Percentiles rank a stretch among this genome's conserved stretches.
phyloP scores from a whole-genome alignment of 2,797 vertebrate species.

The Microcaecilia unicolor region DNA sequence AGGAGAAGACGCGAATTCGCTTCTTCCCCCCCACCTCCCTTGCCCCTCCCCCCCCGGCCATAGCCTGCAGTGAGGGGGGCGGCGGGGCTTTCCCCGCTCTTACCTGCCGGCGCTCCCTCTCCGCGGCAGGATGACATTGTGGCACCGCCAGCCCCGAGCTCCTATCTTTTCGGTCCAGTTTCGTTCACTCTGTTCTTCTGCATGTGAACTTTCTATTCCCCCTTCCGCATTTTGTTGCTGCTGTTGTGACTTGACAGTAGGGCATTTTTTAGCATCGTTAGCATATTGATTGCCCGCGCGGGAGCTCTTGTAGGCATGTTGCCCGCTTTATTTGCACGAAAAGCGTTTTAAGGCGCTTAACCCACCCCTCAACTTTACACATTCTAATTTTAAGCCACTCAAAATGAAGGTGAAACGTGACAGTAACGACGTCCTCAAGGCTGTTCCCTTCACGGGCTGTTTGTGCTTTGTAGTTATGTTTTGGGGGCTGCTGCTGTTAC shows the following conservation, averaged over 20 bases:
- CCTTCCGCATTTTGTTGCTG: neutral
- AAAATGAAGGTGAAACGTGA: constrained; percentile 5
- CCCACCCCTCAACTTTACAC: too few relatives aligned
- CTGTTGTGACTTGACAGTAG: too few relatives aligned
- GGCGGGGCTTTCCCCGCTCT: too few relatives aligned
- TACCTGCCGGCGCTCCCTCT: too few relatives aligned
- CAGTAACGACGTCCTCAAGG: constrained; percentile 11
- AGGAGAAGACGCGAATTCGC: neutral
- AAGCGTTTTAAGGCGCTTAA: too few relatives aligned
- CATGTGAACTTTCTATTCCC: too few relatives aligned
- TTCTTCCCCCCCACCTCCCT: neutral
- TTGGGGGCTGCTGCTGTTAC: constrained; percentile 34
- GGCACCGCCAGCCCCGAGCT: neutral
- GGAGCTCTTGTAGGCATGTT: too few relatives aligned
- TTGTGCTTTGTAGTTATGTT: constrained; percentile 24
- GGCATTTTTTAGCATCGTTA: too few relatives aligned
- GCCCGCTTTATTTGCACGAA: too few relatives aligned
- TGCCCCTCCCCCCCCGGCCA: neutral
- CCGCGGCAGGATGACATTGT: neutral
- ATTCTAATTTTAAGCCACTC: too few relatives aligned
- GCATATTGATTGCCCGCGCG: too few relatives aligned
- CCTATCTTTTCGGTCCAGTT: neutral
- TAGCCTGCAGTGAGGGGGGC: neutral
- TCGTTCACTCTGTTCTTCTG: too few relatives aligned
- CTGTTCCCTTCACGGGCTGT: constrained; percentile 18